Base-by-base conservation (phyloP, 2,888 invertebrate genomes). In the Dusona sp. region DNA sequence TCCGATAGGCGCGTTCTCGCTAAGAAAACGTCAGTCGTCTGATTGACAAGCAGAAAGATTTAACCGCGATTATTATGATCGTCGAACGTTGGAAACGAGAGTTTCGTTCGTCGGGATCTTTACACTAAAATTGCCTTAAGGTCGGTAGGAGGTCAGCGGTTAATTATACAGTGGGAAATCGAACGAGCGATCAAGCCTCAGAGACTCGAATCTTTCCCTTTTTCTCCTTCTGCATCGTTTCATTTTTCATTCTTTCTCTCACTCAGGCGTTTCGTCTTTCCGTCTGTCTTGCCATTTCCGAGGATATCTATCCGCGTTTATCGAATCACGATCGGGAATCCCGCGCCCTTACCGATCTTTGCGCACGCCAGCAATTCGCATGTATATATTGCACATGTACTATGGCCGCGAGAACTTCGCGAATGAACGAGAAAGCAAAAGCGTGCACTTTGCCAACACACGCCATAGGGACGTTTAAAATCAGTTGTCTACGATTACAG, bases 251-350 rank as follows among this genome's bases (percentile, higher is more conserved):
- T 67, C 48, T 33, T 25, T 78, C 9, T 70, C 79, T 79, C 42
- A 42, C 51, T 79, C 57, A 29, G 42, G 48, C 67, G 57, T 61
- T 75, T 64, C 42, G 79, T 68, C 86, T 73, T 86, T 78, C 78
- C 65, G 83, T 74, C 77, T 79, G 72, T 79, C 82, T 78, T 85
- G 74, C 78, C 72, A 79, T 72, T 86, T 84, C 70, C 86, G 74
- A 68, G 91, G 93, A 93, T 92, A 92, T 93, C 92, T 93, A 93
- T 93, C 93, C 91, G 67, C 45, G 93, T 92, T 93, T 93, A 93
- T 93, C 92, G 92, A 90, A 92, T 93, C 92, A 92, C 89, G 91
- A 91, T 90, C 89, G 90, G 88, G 88, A 89, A 70, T 22, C 77
- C 70, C 72, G 77, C 64, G 79, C 83, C 75, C 38, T 79, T 77